Conservation (phyloP, 1,140 invertebrate genomes). For the Galendromus occidentalis region DNA sequence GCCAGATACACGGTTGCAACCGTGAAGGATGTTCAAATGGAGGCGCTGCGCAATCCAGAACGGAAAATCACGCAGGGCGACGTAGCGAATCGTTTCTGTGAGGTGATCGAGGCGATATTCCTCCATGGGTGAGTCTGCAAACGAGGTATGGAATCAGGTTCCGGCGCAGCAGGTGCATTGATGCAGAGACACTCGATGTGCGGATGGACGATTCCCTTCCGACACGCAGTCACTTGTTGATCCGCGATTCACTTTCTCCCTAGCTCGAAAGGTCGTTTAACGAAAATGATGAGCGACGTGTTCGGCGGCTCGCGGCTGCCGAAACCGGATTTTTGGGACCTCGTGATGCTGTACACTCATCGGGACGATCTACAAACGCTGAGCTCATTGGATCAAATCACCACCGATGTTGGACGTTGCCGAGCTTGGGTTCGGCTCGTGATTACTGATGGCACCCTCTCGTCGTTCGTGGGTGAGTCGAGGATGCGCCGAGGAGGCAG, state of each 20-base stretch:
- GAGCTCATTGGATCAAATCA: conserved; percentile 46
- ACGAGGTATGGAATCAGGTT: too few relatives aligned
- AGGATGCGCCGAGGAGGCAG: too few relatives aligned
- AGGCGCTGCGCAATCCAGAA: neutral
- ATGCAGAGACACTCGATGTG: too few relatives aligned
- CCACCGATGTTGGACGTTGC: conserved; percentile 68
- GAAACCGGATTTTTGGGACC: conserved; percentile 65
- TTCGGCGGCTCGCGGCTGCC: conserved; percentile 31
- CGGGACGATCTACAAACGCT: conserved; percentile 27
- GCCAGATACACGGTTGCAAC: neutral
- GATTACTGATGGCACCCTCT: conserved; percentile 65
- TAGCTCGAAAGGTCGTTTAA: too few relatives aligned
- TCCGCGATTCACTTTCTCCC: too few relatives aligned
- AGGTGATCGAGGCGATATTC: neutral
- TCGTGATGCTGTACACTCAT: conserved; percentile 52
- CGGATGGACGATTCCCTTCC: neutral
- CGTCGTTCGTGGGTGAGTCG: conserved; percentile 21
- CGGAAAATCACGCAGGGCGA: neutral
- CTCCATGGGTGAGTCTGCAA: neutral
- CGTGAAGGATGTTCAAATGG: neutral
- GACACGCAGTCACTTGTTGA: too few relatives aligned
- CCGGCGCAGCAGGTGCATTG: too few relatives aligned
- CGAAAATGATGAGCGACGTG: too few relatives aligned
- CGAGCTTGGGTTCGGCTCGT: conserved; percentile 69
- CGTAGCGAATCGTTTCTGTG: conserved; percentile 6